Percentiles rank a stretch among this genome's conserved stretches.
These are phyloP conservation scores for Euplagia quadripunctaria DNA, from an alignment of 2,888 invertebrate genomes.

Conservation along the genomic window DNA sequence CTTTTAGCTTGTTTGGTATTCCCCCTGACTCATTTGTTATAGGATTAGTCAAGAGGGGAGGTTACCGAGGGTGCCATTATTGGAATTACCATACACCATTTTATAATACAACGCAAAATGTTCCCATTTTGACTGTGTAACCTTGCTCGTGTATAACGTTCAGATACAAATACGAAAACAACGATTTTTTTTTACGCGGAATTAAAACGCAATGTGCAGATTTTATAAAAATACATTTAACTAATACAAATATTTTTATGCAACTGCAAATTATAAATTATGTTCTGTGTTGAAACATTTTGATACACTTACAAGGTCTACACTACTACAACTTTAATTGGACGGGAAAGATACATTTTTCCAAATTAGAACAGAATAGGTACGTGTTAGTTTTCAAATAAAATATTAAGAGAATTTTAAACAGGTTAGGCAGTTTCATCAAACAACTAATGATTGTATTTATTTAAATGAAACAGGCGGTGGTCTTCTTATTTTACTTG, in stretches of 20 bases:
- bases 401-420: background rate
- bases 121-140: background rate
- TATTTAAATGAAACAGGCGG: background rate
- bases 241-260: background rate
- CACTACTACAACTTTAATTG: background rate
- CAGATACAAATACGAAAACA: background rate
- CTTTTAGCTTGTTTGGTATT: conserved; percentile 55
- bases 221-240: background rate
- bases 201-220: background rate
- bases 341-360: background rate
- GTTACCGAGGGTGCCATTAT: conserved; percentile 49
- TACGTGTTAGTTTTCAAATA: background rate
- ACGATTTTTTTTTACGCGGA: background rate
- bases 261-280: background rate
- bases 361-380: background rate
- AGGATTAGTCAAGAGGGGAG: conserved; percentile 53
- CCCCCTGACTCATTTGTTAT: conserved; percentile 66
- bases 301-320: background rate
- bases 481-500: background rate
- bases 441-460: background rate
- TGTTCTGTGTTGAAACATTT: background rate
- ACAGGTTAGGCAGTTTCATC: background rate
- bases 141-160: background rate
- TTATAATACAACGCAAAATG: conserved; percentile 12
- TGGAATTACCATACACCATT: conserved; percentile 21